Evolutionary conservation across 2,797 vertebrate genomes (phyloP).

Genomic region (Myripristis murdjan): DNA sequence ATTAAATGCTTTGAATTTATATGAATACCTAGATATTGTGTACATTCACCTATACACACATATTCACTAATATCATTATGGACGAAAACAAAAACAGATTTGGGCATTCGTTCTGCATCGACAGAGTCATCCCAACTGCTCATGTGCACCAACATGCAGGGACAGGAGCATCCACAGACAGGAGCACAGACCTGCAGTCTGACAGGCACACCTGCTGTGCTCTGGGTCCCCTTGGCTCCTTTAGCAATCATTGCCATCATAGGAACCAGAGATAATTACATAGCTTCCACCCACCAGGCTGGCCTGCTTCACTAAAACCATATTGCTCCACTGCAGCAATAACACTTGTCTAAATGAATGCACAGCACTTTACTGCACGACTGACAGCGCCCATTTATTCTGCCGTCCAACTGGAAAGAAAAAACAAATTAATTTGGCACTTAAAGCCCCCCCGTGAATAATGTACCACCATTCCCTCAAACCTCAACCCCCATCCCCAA

Average conservation of each 20-base stretch:
- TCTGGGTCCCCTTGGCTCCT: conserved; percentile 72
- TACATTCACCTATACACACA: no score
- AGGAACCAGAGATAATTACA: conserved; percentile 85
- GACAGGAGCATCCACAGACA: conserved; percentile 23
- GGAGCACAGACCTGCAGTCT: conserved; percentile 54
- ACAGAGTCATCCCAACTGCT: conserved; percentile 7
- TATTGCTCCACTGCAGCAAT: conserved; percentile 77
- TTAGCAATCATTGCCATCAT: conserved; percentile 80
- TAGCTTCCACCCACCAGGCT: conserved; percentile 76
- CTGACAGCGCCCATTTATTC: conserved; percentile 92
- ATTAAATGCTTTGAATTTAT: conserved; percentile 54
- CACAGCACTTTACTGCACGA: conserved; percentile 90
- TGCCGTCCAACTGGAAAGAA: conserved; percentile 91
- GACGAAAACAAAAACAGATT: conserved; percentile 16
- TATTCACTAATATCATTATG: conserved; percentile 17
- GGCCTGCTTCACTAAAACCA: conserved; percentile 63
- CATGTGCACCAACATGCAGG: conserved; percentile 36
- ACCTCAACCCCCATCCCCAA: conserved; percentile 51
- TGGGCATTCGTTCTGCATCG: conserved; percentile 1
- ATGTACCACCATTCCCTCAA: conserved; percentile 70
- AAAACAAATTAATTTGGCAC: conserved; percentile 92
- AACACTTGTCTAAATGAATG: conserved; percentile 93
- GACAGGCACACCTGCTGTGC: conserved; percentile 76
- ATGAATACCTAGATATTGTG: conserved; percentile 18
- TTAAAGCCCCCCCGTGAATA: conserved; percentile 84